Base-by-base conservation (phyloP, 2,113 vertebrate genomes). In the Aythya baeri region DNA sequence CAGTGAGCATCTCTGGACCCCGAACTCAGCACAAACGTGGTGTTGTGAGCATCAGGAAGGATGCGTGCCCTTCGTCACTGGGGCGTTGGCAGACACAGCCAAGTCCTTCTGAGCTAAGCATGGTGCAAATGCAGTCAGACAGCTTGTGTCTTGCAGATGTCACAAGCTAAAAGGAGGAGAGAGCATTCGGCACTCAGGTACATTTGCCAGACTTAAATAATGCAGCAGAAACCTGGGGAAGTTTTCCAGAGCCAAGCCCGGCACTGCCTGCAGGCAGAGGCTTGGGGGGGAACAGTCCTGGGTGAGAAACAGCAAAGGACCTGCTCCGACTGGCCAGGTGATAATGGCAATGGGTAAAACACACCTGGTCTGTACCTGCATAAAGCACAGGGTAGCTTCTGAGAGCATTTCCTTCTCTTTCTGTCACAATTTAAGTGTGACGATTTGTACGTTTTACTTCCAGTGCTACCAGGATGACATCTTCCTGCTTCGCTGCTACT, bases 181-280 rank as follows among this genome's bases (percentile, higher is more conserved):
- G 55, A 49, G 9, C 4, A 7, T 15, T 14, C 26, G 8, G 44
- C 52, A 13, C 17, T 36, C 3, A 6, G 21, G 57, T 2, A 38
- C 2, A 1, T 34, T 41, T 66, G 32, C 25, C 44, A 59, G 11
- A 46, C 26, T 36, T 3, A 3, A 59, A 21, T 29, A 27, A 9
- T 0, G 1, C 1, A 54, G 62, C 76, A 61, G 25, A 38, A 41
- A 34, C 14, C 1, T 0, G 34, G 44, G 31, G 11, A 1, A 44
- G 75, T 17, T 16, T 14, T 43, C 43, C 81, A 36, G 54, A 57
- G 63, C 49, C 32, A 41, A 1, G 2, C 15, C 15, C 31, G 3
- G 55, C 68, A 23, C 73, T 25, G 54, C 70, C 52, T 5, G 2
- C 50, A 16, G 52, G 49, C 16, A 16, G n/a, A 31, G n/a, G 18